Conservation (phyloP, 2,113 vertebrate genomes). For the Grantiella picta region DNA sequence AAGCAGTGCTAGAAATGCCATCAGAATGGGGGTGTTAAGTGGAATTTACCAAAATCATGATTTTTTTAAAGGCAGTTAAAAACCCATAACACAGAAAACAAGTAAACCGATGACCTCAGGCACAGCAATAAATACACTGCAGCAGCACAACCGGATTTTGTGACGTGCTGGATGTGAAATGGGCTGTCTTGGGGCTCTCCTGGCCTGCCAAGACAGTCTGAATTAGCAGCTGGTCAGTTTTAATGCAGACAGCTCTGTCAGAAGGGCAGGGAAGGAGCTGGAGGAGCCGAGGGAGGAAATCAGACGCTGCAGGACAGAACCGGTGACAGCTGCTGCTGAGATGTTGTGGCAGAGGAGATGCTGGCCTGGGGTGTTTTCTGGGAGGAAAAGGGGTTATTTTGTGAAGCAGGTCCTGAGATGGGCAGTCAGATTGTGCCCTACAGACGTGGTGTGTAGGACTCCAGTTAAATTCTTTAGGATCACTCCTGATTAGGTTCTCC, state of each 20-base stretch:
- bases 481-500: neutral
- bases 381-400: neutral
- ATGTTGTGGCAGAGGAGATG: neutral
- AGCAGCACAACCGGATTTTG: neutral
- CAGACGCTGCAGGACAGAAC: neutral
- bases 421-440: neutral
- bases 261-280: neutral
- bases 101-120: neutral
- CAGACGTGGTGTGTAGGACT: rapidly evolving
- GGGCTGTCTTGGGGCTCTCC: neutral
- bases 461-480: neutral
- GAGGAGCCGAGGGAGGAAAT: neutral
- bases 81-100: neutral
- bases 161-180: neutral
- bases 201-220: neutral
- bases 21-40: neutral
- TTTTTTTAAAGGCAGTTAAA: neutral
- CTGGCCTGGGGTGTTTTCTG: neutral
- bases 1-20: neutral
- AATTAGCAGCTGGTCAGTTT: neutral
- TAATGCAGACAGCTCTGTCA: neutral
- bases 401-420: neutral
- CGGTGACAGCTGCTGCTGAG: neutral
- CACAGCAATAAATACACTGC: neutral
- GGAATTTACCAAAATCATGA: neutral